Evolutionary conservation across 2,888 invertebrate species (phyloP).

Genomic region (Lordiphosa fenestrarum): DNA sequence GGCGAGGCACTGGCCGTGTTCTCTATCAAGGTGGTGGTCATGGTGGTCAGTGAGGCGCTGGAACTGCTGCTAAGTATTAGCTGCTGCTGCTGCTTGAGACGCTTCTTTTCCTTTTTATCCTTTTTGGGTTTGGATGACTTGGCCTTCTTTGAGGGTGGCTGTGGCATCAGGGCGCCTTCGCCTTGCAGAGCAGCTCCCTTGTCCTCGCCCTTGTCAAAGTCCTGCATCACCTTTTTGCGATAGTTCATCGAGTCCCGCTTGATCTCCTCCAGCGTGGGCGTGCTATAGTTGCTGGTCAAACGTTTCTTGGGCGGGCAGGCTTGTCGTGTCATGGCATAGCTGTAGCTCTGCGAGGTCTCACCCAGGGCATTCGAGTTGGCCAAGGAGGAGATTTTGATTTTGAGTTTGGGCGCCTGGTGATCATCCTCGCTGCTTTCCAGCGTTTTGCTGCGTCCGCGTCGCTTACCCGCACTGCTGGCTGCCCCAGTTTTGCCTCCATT

Average conservation of each 20-base stretch:
- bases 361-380: constrained; percentile 10
- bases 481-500: constrained; percentile 66
- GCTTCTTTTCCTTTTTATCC: constrained; percentile 83
- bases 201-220: constrained; percentile 86
- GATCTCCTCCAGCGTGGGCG: constrained; percentile 89
- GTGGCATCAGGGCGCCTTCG: constrained; percentile 29
- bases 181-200: constrained; percentile 38
- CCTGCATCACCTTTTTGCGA: constrained; percentile 90
- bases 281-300: constrained; percentile 81
- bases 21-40: constrained; percentile 81
- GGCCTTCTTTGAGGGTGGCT: constrained; percentile 59
- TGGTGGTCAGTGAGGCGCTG: constrained; percentile 43
- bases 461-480: constrained; percentile 76
- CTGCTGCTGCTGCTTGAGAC: constrained; percentile 78
- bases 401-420: constrained; percentile 84
- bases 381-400: constrained; percentile 83
- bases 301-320: constrained; percentile 92
- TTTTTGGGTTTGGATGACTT: constrained; percentile 80
- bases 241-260: constrained; percentile 93
- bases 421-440: constrained; percentile 77
- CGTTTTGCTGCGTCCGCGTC: constrained; percentile 79
- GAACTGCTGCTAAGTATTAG: constrained; percentile 73
- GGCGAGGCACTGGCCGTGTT: constrained; percentile 78
- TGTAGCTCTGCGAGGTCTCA: constrained; percentile 52
- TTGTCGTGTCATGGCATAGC: constrained; percentile 80